Base-by-base conservation (phyloP, 2,797 vertebrate species). In the Anguilla megastoma region DNA sequence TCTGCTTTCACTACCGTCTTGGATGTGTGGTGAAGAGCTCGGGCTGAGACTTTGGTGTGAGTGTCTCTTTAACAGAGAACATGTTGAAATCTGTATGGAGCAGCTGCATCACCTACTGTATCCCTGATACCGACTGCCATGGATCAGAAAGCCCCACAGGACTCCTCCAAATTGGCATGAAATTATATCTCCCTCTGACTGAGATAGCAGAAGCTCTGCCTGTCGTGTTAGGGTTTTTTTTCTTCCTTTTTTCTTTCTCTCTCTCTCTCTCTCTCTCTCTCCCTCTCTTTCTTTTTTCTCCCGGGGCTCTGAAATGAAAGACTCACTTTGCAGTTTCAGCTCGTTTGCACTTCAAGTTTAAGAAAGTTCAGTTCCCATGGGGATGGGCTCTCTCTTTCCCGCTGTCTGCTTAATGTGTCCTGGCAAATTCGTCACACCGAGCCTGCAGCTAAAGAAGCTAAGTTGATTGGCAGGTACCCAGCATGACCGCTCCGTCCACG, bases 161-260 rank as follows among this genome's bases (percentile, higher is more conserved):
- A 96, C 94, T 96, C 91, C 92, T 95, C 93, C 94, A 96, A 97
- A 97, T 96, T 96, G 95, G 95, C 95, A 96, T 96, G 96, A 97
- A 97, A 97, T 96, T 94, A 97, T 96, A 95, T 96, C 94, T 95
- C 93, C 95, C 94, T 95, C 94, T 95, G 93, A 94, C 95, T 93
- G 95, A 96, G 96, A 97, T 96, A 92, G 90, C 95, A 95, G 94
- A 91, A 92, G 93, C 93, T 60, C 91, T 94, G 94, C 94, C 91
- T 92, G 90, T 92, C 89, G 90, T 84, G 82, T 63, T 85, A 45
- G 33, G 66, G 8, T 85, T 45, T 24, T 41, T 79, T 79, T 71
- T n/a, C 12, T n/a, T 66, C 4, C 12, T 86, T 91, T 92, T 92
- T 91, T 91, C 93, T 93, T 92, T 91, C 92, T 60, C 21, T 60